Evolutionary conservation across 2,888 invertebrate species (phyloP).

Genomic region (Euproctis similis): DNA sequence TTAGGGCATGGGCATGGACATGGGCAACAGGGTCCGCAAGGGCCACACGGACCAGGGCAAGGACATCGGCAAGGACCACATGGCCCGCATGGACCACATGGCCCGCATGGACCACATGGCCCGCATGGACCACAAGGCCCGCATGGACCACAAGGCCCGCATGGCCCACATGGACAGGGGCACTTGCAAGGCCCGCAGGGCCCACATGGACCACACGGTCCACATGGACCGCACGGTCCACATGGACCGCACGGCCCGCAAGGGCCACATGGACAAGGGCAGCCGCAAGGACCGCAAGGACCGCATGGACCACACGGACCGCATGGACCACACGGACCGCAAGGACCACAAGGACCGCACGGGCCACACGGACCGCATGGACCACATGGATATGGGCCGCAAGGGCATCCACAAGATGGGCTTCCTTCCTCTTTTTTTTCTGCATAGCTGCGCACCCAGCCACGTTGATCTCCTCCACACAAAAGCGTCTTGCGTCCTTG

Average conservation of each 20-base stretch:
- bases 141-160: slow-evolving; percentile 6
- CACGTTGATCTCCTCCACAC: slow-evolving; percentile 39
- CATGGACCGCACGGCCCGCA: slow-evolving; percentile 26
- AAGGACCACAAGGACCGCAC: slow-evolving; percentile 28
- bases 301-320: slow-evolving; percentile 3
- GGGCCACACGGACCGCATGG: slow-evolving; percentile 31
- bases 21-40: slow-evolving; percentile 23
- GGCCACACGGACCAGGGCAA: slow-evolving; percentile 18
- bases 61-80: slow-evolving; percentile 24
- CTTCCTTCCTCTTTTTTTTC: slow-evolving; percentile 32
- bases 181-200: slow-evolving; percentile 33
- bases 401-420: slow-evolving; percentile 28
- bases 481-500: slow-evolving; percentile 27
- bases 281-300: slow-evolving; percentile 24
- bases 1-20: slow-evolving; percentile 14
- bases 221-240: slow-evolving; percentile 10
- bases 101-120: slow-evolving; percentile 20
- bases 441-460: slow-evolving; percentile 28
- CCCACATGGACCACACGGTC: slow-evolving; percentile 31
- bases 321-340: slow-evolving; percentile 23
- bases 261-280: slow-evolving; percentile 20
- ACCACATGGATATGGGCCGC: slow-evolving; percentile 37
- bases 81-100: slow-evolving; percentile 22
- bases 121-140: slow-evolving; percentile 19
- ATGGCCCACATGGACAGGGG: slow-evolving; percentile 15